Evolutionary conservation across 2,113 vertebrate species (phyloP).

Genomic region (Calyptommatus sinebrachiatus): DNA sequence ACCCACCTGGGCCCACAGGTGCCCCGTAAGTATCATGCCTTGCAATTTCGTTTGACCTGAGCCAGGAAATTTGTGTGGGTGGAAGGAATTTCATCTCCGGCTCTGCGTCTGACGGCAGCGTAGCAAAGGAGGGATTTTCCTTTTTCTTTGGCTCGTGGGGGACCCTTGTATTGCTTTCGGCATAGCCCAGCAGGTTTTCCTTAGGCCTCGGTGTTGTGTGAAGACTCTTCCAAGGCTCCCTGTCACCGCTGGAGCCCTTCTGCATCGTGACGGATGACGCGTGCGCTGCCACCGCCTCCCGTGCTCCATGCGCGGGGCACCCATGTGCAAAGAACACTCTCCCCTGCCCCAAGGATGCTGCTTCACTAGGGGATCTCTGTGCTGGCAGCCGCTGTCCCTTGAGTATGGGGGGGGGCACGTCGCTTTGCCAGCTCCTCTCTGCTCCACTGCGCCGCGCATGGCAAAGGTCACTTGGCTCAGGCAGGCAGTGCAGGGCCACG

Average conservation of each 20-base stretch:
- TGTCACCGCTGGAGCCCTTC: not conserved
- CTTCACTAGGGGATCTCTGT: not conserved
- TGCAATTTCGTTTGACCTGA: too few species aligned
- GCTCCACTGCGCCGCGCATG: too few species aligned
- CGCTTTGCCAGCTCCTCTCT: not conserved
- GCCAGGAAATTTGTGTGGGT: not conserved
- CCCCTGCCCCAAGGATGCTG: not conserved
- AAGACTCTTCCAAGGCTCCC: too few species aligned
- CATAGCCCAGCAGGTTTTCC: not conserved
- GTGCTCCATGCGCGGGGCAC: not conserved
- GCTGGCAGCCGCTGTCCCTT: not conserved
- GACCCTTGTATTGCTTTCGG: not conserved
- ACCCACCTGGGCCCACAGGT: too few species aligned
- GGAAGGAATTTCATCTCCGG: not conserved
- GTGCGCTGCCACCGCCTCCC: too few species aligned
- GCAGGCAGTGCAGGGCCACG: not conserved
- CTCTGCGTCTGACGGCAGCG: not conserved
- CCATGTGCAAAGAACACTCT: not conserved
- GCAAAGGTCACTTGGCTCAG: not conserved
- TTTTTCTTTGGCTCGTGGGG: not conserved
- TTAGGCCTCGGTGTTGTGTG: not conserved
- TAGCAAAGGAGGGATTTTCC: not conserved
- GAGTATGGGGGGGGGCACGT: not conserved
- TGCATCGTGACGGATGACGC: too few species aligned
- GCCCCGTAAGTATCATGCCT: too few species aligned